phyloP scores from a whole-genome alignment of 2,797 vertebrate genomes.

The Eospalax fontanierii region DNA sequence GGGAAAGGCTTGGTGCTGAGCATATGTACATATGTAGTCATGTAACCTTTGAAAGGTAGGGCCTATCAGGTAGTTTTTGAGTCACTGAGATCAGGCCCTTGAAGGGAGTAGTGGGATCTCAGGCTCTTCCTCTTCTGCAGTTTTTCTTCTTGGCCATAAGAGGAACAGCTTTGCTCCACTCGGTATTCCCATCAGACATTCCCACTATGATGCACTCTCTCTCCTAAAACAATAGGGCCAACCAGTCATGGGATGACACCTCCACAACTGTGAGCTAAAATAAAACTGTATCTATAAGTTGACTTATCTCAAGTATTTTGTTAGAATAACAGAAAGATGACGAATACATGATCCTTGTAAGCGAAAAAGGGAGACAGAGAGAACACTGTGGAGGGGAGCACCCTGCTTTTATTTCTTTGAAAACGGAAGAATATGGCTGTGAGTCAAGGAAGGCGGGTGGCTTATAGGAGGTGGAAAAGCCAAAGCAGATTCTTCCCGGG shows the following conservation, averaged over 20 bases:
- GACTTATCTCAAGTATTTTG: not conserved
- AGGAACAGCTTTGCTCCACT: not conserved
- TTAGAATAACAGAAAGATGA: not conserved
- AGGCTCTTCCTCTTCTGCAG: not conserved
- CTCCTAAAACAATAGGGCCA: no score
- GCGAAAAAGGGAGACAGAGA: not conserved
- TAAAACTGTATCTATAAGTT: not conserved
- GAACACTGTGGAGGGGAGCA: not conserved
- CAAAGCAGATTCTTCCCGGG: not conserved
- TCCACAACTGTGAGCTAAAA: not conserved
- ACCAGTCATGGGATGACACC: not conserved
- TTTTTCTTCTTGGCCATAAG: not conserved
- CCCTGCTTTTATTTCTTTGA: not conserved
- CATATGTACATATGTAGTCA: not conserved
- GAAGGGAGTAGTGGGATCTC: not conserved
- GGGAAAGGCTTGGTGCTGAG: not conserved
- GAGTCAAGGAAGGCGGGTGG: not conserved
- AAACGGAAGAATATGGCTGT: not conserved
- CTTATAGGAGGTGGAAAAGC: not conserved
- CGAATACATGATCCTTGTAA: not conserved
- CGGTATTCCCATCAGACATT: not conserved
- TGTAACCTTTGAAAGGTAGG: not conserved
- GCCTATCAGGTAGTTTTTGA: not conserved
- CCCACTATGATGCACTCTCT: no score
- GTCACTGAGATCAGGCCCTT: not conserved